phyloP scores from a whole-genome alignment of 2,113 vertebrate species.

The Oryzias javanicus region DNA sequence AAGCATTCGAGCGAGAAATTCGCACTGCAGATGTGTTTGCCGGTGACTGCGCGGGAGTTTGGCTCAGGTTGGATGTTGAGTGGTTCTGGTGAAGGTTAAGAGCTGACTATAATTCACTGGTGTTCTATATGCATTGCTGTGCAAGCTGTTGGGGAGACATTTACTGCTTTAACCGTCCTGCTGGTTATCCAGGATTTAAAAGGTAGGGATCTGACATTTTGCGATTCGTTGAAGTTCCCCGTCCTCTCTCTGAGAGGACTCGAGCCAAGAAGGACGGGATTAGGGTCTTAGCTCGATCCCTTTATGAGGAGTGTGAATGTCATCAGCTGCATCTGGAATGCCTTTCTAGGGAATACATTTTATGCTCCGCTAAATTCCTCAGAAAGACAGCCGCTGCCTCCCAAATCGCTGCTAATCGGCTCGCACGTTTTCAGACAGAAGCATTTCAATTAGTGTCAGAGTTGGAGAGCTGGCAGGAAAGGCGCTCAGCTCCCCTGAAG shows the following conservation, averaged over 20 bases:
- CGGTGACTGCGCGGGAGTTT: too few relatives aligned
- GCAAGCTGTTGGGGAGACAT: too few relatives aligned
- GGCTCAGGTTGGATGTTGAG: too few relatives aligned
- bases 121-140: too few relatives aligned
- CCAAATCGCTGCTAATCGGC: constrained; percentile 48
- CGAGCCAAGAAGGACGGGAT: constrained; percentile 10
- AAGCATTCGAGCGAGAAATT: too few relatives aligned
- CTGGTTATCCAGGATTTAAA: too few relatives aligned
- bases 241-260: constrained; percentile 14
- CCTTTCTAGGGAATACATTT: constrained; percentile 9
- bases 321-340: constrained; percentile 28
- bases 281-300: constrained; percentile 12
- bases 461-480: constrained; percentile 28
- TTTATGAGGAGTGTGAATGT: constrained; percentile 25
- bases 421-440: constrained; percentile 30
- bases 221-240: constrained; percentile 11
- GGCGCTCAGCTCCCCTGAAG: constrained; percentile 30
- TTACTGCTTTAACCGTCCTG: too few relatives aligned
- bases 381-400: constrained; percentile 15
- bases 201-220: constrained; percentile 10
- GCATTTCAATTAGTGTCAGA: constrained; percentile 55
- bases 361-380: too few relatives aligned
- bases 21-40: too few relatives aligned
- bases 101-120: too few relatives aligned
- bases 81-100: too few relatives aligned